Evolutionary conservation across 2,888 invertebrate species (phyloP).

Genomic region (Sepiola atlantica): DNA sequence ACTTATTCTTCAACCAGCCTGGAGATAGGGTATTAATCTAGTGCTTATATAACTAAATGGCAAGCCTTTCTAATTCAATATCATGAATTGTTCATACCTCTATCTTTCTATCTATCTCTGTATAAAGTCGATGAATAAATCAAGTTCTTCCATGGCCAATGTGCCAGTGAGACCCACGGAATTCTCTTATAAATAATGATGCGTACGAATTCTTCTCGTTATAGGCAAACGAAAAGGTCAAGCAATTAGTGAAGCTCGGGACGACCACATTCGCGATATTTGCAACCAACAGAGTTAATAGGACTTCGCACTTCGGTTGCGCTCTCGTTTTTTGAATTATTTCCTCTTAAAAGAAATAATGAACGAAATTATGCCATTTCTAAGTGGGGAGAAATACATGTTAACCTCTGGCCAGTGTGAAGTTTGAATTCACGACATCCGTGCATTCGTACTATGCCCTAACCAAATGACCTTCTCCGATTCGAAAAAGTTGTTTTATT

Average conservation of each 20-base stretch:
- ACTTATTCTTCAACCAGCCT: too few relatives aligned
- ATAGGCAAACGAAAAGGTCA: neutral
- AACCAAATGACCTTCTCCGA: conserved; percentile 6
- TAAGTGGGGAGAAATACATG: conserved; percentile 12
- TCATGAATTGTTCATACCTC: neutral
- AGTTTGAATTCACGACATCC: conserved; percentile 1
- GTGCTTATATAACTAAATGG: too few relatives aligned
- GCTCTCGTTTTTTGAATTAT: conserved; percentile 5
- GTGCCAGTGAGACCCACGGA: neutral
- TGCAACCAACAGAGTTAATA: conserved; percentile 32
- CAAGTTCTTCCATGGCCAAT: neutral
- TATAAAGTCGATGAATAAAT: neutral
- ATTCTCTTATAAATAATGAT: conserved; percentile 32
- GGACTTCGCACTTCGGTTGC: conserved; percentile 32
- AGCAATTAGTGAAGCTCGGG: neutral
- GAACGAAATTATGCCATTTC: conserved; percentile 32
- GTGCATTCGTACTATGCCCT: conserved; percentile 32
- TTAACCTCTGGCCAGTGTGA: conserved; percentile 32
- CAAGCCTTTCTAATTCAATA: too few relatives aligned
- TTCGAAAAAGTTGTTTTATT: neutral
- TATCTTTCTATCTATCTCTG: neutral
- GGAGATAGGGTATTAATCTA: too few relatives aligned
- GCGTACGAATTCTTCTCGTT: conserved; percentile 9
- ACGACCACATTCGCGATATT: conserved; percentile 32
- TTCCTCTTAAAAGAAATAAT: conserved; percentile 32